Evolutionary conservation across 2,888 invertebrate genomes (phyloP).

Genomic region (Ophion costatus): DNA sequence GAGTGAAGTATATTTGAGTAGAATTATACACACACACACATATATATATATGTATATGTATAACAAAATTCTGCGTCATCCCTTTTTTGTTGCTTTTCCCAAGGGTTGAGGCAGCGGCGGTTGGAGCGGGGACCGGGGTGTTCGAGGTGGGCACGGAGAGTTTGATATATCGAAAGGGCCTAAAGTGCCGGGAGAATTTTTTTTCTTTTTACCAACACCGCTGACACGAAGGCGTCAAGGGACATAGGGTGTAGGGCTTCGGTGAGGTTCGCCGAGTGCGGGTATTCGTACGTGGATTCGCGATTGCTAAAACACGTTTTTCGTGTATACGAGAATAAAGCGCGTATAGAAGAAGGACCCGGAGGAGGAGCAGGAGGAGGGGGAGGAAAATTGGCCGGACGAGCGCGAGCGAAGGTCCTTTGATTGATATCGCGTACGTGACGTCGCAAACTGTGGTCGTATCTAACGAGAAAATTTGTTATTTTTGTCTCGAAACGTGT

Average conservation of each 20-base stretch:
- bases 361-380: not conserved
- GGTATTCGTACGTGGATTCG: not conserved
- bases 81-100: conserved; percentile 1
- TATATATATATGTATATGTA: no score
- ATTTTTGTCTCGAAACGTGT: conserved; percentile 43
- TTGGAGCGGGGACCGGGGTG: no score
- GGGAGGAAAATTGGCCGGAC: conserved; percentile 16
- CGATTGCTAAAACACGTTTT: not conserved
- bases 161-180: conserved; percentile 14
- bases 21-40: no score
- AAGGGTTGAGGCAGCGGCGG: not conserved
- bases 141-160: not conserved
- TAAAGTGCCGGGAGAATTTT: conserved; percentile 12
- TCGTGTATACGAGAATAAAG: not conserved
- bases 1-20: no score
- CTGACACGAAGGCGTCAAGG: not conserved
- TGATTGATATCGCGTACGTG: conserved; percentile 67
- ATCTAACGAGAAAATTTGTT: conserved; percentile 63
- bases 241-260: not conserved
- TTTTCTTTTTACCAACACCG: not conserved
- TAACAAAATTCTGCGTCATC: conserved; percentile 6
- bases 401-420: conserved; percentile 38
- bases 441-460: conserved; percentile 54
- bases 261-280: no score
- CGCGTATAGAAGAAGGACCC: not conserved